Base-by-base conservation (phyloP, 2,113 vertebrate genomes). In the Istiophorus platypterus region DNA sequence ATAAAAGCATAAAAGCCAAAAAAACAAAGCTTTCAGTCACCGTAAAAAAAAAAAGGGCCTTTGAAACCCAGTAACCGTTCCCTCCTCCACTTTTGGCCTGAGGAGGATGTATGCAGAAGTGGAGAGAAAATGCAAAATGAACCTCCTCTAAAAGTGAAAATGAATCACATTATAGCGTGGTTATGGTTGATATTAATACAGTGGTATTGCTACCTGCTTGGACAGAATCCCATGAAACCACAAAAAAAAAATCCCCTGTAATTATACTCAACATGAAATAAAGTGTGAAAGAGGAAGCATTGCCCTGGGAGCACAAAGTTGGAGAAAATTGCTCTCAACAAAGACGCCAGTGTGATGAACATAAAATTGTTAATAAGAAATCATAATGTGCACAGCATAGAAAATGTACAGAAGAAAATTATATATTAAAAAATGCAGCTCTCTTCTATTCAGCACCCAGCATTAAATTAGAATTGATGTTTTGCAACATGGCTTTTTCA, bases 401-500 rank as follows among this genome's bases (percentile, higher is more conserved):
- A 73, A 51, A 29, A 49, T 49, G 31, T 45, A 22, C 14, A 72
- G 17, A 15, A 31, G 17, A 52, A 15, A 80, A 70, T 37, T 4
- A 39, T 39, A 71, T 29, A 49, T 42, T 15, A 59, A 47, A 42
- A 76, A 81, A 54, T 45, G 49, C 56, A 42, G 26, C 12, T 0
- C 39, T 31, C 47, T 5, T 3, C 10, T 9, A 47, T 76, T 72
- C 42, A 62, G 69, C 52, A 72, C 57, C 18, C 71, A 61, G 17
- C 24, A 26, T 73, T 83, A 37, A 69, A 76, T 81, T 75, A 12
- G 9, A 65, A 73, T 63, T 79, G 20, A 29, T 58, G 49, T 78
- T 79, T 80, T 83, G 61, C 49, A 72, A 61, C 78, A 81, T 57
- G 56, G 41, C 26, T 34, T 76, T 45, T 58, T 59, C 22, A 34